These are phyloP conservation scores for Neotoma lepida DNA, from an alignment of 2,113 vertebrate species.

Conservation along the genomic window DNA sequence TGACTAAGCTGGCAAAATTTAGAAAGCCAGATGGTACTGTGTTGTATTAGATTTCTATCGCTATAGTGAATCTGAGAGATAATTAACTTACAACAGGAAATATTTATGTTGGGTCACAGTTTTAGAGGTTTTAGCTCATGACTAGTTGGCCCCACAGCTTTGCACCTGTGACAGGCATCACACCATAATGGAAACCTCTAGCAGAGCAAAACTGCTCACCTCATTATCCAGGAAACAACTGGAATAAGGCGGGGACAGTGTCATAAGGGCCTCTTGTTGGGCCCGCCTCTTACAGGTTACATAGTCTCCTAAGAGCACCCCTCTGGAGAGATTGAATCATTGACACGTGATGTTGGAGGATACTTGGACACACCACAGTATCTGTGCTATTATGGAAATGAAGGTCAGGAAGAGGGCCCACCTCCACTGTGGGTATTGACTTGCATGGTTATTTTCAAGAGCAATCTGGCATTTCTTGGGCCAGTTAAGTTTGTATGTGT, in stretches of 20 bases:
- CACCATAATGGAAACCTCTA: background rate
- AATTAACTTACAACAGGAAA: background rate
- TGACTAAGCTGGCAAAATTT: background rate
- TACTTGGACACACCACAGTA: background rate
- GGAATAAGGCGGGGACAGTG: background rate
- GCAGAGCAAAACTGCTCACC: no score
- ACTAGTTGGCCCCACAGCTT: no score
- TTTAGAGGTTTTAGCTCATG: background rate
- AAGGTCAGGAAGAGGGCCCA: background rate
- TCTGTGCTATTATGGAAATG: background rate
- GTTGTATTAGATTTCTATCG: background rate
- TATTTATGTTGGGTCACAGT: background rate
- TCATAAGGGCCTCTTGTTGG: background rate
- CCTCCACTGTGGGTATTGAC: background rate
- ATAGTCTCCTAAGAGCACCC: background rate
- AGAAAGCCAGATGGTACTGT: background rate
- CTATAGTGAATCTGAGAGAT: background rate
- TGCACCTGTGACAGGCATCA: background rate
- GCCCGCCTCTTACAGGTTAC: background rate
- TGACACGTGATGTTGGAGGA: background rate
- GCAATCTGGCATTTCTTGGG: background rate
- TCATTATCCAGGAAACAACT: background rate
- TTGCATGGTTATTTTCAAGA: background rate
- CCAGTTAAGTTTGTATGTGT: background rate
- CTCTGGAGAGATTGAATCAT: background rate